These are phyloP conservation scores for Arizona elegans DNA, from an alignment of 2,113 vertebrate genomes.

Conservation along the genomic window DNA sequence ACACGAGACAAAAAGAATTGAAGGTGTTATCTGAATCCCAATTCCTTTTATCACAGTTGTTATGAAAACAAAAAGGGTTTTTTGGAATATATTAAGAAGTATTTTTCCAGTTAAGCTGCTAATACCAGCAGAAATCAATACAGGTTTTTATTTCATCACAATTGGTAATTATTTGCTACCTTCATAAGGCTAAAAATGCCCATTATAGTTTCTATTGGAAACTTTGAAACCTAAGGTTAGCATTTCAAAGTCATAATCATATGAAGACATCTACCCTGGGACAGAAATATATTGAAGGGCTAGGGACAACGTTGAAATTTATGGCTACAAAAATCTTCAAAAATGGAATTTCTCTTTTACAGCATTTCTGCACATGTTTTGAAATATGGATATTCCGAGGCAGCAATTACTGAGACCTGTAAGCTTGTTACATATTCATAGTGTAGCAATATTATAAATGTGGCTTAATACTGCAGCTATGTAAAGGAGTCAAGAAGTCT, in stretches of 20 bases:
- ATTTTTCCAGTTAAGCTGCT: neutral
- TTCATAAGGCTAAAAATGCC: constrained; percentile 15
- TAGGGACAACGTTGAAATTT: constrained; percentile 14
- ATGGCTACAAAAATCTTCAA: neutral
- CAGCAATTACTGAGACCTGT: neutral
- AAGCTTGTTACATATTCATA: neutral
- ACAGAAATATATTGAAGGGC: neutral
- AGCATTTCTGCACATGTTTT: constrained; percentile 7
- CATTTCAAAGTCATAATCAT: neutral
- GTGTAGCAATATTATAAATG: neutral
- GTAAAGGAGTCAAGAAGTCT: neutral
- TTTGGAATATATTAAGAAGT: neutral
- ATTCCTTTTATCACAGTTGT: neutral
- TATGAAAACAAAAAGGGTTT: neutral
- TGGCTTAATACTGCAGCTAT: neutral
- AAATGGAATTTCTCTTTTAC: neutral
- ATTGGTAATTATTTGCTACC: neutral
- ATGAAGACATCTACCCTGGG: neutral
- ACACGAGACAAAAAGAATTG: neutral
- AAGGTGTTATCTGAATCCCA: neutral
- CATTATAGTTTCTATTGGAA: neutral
- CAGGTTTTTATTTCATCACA: neutral
- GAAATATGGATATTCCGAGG: neutral
- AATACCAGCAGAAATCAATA: neutral
- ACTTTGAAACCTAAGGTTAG: constrained; percentile 7